Evolutionary conservation across 2,113 vertebrate genomes (phyloP), one percentile per base, ranked within the genome.

Genomic region (Bubo scandiacus): DNA sequence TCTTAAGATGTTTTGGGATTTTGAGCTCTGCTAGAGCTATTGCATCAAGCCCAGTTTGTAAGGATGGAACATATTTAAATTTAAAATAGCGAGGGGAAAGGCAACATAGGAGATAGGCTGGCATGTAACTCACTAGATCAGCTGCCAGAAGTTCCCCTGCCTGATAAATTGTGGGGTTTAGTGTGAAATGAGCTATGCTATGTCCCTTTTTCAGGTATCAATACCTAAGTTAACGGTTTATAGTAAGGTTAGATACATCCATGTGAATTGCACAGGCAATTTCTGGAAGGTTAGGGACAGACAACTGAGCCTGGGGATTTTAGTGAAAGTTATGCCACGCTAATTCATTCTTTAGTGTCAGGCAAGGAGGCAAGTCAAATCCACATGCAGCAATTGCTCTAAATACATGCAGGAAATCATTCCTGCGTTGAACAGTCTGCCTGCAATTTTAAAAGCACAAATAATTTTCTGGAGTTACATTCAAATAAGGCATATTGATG

Each of bases 391-490:
- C 73, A 79, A 42, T 87, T 83, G 36, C 66, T 80, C 18, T 91
- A 82, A 90, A 92, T 81, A 49, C 73, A 92, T 2, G 1, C 75
- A 83, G 68, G 55, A 94, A 90, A 96, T 81, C 36, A 92, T n/a
- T 94, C 29, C 43, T 88, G 25, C 2, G 1, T 81, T 62, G 51
- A 94, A 74, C 27, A 71, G 61, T 32, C n/a, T 58, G 49, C 20
- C 13, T 89, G 42, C 57, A 91, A 81, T 81, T 92, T 89, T 94
- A 74, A 96, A 94, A 95, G 59, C 45, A 89, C 83, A 95, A 94
- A 88, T 83, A 96, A 89, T 81, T 94, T 92, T 84, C 67, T 75
- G 15, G 23, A 71, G 55, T 68, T 96, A 55, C 26, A 89, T 94
- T 92, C 73, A 85, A 86, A 71, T 92, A 87, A 89, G 43, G 78